Evolutionary conservation across 2,797 vertebrate genomes (phyloP), one percentile per base, ranked within the genome.

Genomic region (Chelonia mydas): DNA sequence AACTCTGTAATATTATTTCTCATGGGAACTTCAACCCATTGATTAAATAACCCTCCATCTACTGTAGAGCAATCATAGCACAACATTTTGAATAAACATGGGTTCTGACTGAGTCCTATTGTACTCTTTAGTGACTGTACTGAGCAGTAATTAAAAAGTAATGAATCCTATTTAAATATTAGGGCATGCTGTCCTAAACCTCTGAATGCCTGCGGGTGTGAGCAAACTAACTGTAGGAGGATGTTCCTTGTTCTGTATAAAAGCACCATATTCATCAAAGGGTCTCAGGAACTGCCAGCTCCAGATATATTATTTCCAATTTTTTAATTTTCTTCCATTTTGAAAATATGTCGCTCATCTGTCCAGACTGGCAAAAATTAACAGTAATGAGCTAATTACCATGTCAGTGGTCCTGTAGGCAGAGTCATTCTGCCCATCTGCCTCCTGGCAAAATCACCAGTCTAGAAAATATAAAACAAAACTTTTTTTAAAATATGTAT

Each of bases 341-440:
- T 95, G 90, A 93, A 88, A 96, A 97, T 86, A 98, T 91, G 93
- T 97, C 90, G 93, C 90, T 96, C 96, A 97, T 97, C 87, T 96
- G 92, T 97, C 90, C 96, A 97, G 97, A 94, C 91, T 87, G 92
- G 97, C 95, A 97, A 97, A 98, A 98, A 98, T 97, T 96, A 97
- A 97, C 96, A 96, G 89, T 97, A 97, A 97, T 98, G 96, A 98
- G 94, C 97, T 98, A 97, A 98, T 98, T 98, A 97, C 93, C 96
- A 81, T 96, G 96, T 90, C 98, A 98, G 83, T 83, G 86, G 90
- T 96, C 98, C 97, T 97, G 95, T 97, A 97, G 96, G 97, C 97
- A 97, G 93, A 84, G 90, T 95, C 97, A 92, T 98, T 97, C 93
- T 97, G 94, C 91, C 95, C 87, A 23, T 96, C 95, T 97, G 97